A percentile compares a stretch with the other conserved stretches of the same genome.
These are phyloP conservation scores for Microcebus jonahi DNA, from an alignment of 2,113 vertebrate species.

Conservation along the genomic window DNA sequence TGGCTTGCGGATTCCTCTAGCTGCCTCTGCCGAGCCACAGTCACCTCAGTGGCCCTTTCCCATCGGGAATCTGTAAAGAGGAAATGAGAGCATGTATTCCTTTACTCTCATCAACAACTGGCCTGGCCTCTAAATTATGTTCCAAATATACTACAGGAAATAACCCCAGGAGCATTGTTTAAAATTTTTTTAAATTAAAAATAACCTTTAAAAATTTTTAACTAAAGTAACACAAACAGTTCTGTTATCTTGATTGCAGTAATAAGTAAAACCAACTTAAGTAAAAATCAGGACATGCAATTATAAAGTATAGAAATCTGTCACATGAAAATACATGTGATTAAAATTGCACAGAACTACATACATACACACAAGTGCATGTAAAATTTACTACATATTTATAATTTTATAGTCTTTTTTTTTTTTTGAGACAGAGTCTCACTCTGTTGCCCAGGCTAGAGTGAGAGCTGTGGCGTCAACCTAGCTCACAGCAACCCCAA, in stretches of 20 bases:
- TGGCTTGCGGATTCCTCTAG: slow-evolving; percentile 94
- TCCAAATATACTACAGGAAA: slow-evolving; percentile 67
- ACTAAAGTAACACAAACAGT: slow-evolving; percentile 47
- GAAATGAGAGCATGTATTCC: slow-evolving; percentile 40
- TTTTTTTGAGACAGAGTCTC: not conserved
- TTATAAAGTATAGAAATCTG: not conserved
- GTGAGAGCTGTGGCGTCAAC: too few species aligned
- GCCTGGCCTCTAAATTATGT: slow-evolving; percentile 27
- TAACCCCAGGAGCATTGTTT: slow-evolving; percentile 29
- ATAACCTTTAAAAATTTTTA: slow-evolving; percentile 50
- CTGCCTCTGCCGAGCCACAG: slow-evolving; percentile 92
- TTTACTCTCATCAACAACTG: slow-evolving; percentile 24
- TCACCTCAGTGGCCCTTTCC: slow-evolving; percentile 92
- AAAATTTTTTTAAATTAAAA: slow-evolving; percentile 60
- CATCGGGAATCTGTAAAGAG: slow-evolving; percentile 90
- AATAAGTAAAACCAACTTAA: not conserved
- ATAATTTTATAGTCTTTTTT: not conserved
- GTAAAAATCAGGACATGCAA: too few species aligned
- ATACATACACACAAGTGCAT: not conserved
- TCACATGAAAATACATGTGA: not conserved
- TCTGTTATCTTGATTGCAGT: slow-evolving; percentile 3
- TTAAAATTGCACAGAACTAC: not conserved
- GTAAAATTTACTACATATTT: not conserved
- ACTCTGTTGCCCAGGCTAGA: too few species aligned
- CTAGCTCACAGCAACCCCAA: too few species aligned